Conservation (phyloP, 2,113 vertebrate species). For the Microtus pennsylvanicus region DNA sequence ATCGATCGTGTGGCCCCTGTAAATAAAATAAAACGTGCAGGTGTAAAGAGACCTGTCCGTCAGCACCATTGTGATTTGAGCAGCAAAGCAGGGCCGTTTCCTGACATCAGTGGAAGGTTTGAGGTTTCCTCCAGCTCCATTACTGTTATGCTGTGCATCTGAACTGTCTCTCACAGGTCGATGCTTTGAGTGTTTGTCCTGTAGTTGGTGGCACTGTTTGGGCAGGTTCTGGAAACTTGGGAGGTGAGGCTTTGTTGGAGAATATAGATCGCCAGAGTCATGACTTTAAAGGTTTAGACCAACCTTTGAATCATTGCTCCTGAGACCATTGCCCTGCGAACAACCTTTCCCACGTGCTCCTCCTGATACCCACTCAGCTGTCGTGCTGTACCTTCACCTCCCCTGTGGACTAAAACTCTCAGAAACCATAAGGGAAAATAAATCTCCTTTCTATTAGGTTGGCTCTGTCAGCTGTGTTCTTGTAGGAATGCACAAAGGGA, state of each 20-base stretch:
- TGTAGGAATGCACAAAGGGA: background rate
- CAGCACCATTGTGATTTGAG: background rate
- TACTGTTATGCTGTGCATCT: background rate
- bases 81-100: background rate
- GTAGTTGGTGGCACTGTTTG: background rate
- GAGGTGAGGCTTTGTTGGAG: background rate
- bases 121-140: background rate
- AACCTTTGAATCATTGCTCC: background rate
- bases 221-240: background rate
- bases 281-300: background rate
- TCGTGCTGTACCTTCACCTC: accelerated
- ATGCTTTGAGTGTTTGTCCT: background rate
- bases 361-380: background rate
- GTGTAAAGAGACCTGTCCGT: background rate
- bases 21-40: slow-evolving; percentile 58
- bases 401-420: background rate
- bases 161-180: background rate
- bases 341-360: accelerated
- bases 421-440: background rate
- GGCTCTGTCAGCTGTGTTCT: background rate
- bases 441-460: background rate
- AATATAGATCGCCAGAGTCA: background rate
- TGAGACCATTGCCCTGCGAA: background rate
- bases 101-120: background rate
- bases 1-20: slow-evolving; percentile 64